A percentile compares a stretch with the other conserved stretches of the same genome.
Conservation (phyloP, 2,888 invertebrate genomes). For the Ptycholaimellus sp. region DNA sequence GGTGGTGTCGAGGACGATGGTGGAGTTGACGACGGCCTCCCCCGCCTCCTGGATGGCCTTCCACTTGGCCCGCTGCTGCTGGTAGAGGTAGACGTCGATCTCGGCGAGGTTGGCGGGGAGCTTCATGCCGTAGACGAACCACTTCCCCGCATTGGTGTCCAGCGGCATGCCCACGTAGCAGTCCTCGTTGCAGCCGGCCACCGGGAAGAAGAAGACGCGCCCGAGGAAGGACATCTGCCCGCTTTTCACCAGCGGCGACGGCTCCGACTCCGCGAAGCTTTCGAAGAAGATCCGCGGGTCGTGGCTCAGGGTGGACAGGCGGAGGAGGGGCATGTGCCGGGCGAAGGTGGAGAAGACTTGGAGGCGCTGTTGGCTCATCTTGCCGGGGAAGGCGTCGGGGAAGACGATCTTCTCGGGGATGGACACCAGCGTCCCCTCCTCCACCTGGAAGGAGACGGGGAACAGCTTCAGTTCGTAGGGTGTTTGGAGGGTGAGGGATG, state of each 20-base stretch:
- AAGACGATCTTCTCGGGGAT: constrained; percentile 45
- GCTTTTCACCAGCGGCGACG: constrained; percentile 17
- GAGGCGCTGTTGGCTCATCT: constrained; percentile 48
- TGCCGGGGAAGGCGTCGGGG: constrained; percentile 55
- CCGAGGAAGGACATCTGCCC: constrained; percentile 31
- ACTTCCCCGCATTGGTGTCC: constrained; percentile 36
- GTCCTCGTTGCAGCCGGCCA: constrained; percentile 42
- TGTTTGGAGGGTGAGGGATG: constrained; percentile 29
- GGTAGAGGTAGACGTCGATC: constrained; percentile 43
- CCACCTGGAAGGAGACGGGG: constrained; percentile 49
- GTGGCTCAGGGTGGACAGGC: constrained; percentile 39
- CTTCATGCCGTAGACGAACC: constrained; percentile 42
- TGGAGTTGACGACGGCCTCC: constrained; percentile 37
- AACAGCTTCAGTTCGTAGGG: constrained; percentile 34
- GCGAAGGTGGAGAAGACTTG: constrained; percentile 28
- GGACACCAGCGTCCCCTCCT: constrained; percentile 46
- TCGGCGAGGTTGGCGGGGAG: constrained; percentile 44
- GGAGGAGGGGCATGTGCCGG: constrained; percentile 44
- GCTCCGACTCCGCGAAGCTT: constrained; percentile 24
- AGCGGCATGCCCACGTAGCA: constrained; percentile 45
- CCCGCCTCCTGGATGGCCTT: constrained; percentile 19
- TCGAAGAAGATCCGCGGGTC: constrained; percentile 38
- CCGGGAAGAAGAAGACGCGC: constrained; percentile 44
- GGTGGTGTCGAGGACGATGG: constrained; percentile 49
- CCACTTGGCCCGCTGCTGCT: constrained; percentile 39